These are phyloP conservation scores for Notamacropus eugenii DNA, from an alignment of 2,797 vertebrate species.

Conservation along the genomic window DNA sequence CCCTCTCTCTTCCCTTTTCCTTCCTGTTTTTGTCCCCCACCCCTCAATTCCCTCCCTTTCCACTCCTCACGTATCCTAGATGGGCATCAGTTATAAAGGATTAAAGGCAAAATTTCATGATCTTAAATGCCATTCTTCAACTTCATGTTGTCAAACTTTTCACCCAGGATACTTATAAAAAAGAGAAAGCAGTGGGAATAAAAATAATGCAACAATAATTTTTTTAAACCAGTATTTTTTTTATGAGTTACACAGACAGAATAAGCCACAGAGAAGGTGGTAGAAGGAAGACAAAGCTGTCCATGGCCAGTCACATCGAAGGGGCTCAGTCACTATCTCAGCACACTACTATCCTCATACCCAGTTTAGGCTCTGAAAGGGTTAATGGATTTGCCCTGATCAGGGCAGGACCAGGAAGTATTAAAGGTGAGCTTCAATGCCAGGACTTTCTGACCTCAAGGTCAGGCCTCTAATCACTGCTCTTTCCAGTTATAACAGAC, in stretches of 20 bases:
- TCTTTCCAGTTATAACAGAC: not conserved
- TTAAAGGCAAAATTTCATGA: not conserved
- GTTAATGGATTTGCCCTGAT: not conserved
- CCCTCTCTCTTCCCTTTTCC: not conserved
- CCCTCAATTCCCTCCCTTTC: not conserved
- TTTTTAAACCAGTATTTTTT: not conserved
- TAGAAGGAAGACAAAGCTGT: not conserved
- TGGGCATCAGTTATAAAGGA: not conserved
- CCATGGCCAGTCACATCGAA: not conserved
- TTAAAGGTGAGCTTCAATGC: not conserved
- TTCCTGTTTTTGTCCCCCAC: not conserved
- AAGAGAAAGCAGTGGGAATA: not conserved
- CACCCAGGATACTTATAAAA: not conserved
- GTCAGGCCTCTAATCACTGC: not conserved
- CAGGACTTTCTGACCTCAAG: not conserved
- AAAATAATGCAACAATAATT: not conserved
- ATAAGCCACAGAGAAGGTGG: not conserved
- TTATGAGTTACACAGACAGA: not conserved
- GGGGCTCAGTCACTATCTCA: not conserved
- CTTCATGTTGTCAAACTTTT: not conserved
- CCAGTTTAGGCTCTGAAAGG: not conserved
- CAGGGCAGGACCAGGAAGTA: not conserved
- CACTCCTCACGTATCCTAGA: not conserved
- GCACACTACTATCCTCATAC: not conserved
- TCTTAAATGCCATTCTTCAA: not conserved